Evolutionary conservation across 2,797 vertebrate genomes (phyloP), one percentile per base, ranked within the genome.

Genomic region (Odontamblyopus rebecca): DNA sequence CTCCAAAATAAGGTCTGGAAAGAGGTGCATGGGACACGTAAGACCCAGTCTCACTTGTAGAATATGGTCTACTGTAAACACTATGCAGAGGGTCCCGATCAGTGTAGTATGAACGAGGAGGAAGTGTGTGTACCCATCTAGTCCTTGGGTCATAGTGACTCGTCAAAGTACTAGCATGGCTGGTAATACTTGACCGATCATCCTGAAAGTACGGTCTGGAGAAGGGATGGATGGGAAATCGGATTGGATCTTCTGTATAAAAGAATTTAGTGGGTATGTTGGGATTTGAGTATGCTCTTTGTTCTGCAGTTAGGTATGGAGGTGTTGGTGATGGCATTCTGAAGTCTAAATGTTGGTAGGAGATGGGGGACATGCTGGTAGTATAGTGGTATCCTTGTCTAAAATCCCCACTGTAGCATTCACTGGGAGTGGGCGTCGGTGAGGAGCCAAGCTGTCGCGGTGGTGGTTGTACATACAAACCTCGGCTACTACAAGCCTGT

Each of bases 391-490:
- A 92, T 68, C 94, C 87, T 69, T 94, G 93, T 16, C 95, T 92
- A 68, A 95, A 95, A 1, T 98, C 96, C 53, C 92, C 93, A 11
- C 95, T 96, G 88, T 96, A 97, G 61, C 95, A 95, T 75, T 97
- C 97, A 0, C 95, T 97, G 35, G 96, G 96, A 4, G 96, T 98
- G 50, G 96, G 95, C 0, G 96, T 98, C 85, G 96, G 96, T 59
- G 96, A 95, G 11, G 92, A 81, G 11, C 92, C 86, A 6, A 86
- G 77, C 71, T 95, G 95, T 23, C 93, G 93, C 19, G 61, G 61
- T 62, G 61, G 61, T 62, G 61, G 61, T 0, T 96, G 97, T 77
- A 96, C 94, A 0, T 94, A 94, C 82, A 97, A 90, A 79, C 95
- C 94, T 74, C 95, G 93, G 73, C 90, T 94, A 72, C 92, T 81